These are phyloP conservation scores for Drosophila macrospina DNA, from an alignment of 2,888 invertebrate genomes.

Conservation along the genomic window DNA sequence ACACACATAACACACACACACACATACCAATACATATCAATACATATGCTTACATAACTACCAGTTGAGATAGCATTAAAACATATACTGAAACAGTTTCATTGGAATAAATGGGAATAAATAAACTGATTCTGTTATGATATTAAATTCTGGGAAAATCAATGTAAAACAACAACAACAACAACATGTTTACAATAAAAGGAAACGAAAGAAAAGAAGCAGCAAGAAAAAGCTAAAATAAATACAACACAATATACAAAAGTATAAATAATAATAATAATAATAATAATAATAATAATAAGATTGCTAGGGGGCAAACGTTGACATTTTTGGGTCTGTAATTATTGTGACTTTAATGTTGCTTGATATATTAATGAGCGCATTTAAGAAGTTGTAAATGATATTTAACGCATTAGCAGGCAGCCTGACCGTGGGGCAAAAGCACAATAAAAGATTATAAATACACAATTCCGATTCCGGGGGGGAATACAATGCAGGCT, in stretches of 20 bases:
- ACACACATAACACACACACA: background rate
- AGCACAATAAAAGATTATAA: conserved; percentile 40
- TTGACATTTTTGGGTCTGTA: conserved; percentile 39
- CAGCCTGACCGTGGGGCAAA: conserved; percentile 18
- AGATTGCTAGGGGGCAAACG: conserved; percentile 3
- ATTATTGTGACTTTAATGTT: conserved; percentile 40
- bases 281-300: background rate
- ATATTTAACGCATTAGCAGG: conserved; percentile 51
- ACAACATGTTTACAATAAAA: conserved; percentile 22
- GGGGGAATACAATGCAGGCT: conserved; percentile 24
- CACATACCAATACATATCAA: background rate
- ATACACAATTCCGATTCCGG: conserved; percentile 40
- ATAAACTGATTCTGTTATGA: conserved; percentile 22
- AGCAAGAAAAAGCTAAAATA: conserved; percentile 4
- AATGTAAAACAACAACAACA: conserved; percentile 17
- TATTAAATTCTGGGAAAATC: conserved; percentile 41
- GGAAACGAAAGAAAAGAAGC: background rate
- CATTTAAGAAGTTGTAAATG: conserved; percentile 54
- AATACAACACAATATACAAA: background rate
- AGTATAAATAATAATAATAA: no score
- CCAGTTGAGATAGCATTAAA: conserved; percentile 9
- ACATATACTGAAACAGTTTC: conserved; percentile 40
- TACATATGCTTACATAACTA: conserved; percentile 10
- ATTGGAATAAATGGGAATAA: conserved; percentile 29
- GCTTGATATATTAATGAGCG: conserved; percentile 49